Conservation (phyloP, 2,797 vertebrate genomes). For the Epinephelus awoara region DNA sequence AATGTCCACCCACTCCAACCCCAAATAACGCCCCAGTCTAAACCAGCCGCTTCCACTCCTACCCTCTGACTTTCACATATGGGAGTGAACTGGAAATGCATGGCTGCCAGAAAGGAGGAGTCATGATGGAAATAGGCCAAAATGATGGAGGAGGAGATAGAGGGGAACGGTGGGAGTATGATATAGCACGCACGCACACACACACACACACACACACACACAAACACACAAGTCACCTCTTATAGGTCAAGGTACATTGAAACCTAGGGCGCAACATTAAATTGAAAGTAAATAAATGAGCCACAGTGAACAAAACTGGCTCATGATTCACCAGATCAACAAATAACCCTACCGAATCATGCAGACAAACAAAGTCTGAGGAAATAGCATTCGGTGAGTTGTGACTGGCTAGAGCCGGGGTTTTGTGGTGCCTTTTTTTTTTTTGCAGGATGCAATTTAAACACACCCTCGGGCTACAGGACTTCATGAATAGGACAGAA, state of each 20-base stretch:
- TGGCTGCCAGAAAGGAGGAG: conserved; percentile 78
- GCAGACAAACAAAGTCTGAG: conserved; percentile 74
- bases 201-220: conserved; percentile 17
- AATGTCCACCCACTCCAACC: conserved; percentile 76
- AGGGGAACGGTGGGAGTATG: conserved; percentile 53
- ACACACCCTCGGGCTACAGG: conserved; percentile 83
- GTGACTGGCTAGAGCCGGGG: conserved; percentile 76
- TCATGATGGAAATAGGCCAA: conserved; percentile 81
- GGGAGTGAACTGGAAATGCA: conserved; percentile 80
- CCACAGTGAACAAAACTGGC: conserved; percentile 47
- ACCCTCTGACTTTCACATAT: conserved; percentile 81
- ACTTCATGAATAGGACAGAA: conserved; percentile 86
- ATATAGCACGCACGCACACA: conserved; percentile 40
- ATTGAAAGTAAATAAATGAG: conserved; percentile 56
- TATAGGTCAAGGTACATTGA: conserved; percentile 55
- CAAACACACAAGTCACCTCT: conserved; percentile 44
- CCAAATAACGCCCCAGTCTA: conserved; percentile 77
- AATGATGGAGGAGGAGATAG: conserved; percentile 78
- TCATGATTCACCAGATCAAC: conserved; percentile 61
- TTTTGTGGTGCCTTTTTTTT: conserved; percentile 78
- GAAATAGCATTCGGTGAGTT: conserved; percentile 77
- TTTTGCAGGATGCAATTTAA: conserved; percentile 87
- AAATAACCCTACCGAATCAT: conserved; percentile 64
- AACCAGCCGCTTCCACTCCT: conserved; percentile 75
- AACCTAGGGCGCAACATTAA: conserved; percentile 40